These are phyloP conservation scores for Tetramorium simillimum DNA, from an alignment of 1,140 invertebrate species.

Conservation along the genomic window DNA sequence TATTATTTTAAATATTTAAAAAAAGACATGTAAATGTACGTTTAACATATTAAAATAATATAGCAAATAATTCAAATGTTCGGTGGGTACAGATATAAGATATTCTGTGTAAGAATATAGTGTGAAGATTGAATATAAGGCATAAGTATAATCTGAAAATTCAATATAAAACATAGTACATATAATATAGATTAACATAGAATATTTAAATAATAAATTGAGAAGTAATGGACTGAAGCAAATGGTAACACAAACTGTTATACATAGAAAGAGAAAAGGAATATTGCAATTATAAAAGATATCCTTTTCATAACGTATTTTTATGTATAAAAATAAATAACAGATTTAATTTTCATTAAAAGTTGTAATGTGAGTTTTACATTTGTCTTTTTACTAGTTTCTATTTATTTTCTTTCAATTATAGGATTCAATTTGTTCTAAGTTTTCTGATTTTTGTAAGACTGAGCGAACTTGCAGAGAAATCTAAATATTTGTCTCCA, in stretches of 20 bases:
- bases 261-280: background rate
- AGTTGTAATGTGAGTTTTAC: background rate
- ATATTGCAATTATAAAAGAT: background rate
- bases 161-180: background rate
- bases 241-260: background rate
- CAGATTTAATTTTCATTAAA: background rate
- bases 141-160: background rate
- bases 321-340: background rate
- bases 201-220: slow-evolving; percentile 6
- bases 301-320: background rate
- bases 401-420: background rate
- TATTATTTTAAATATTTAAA: background rate
- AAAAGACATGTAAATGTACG: background rate
- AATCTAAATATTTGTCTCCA: background rate
- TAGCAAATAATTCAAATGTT: background rate
- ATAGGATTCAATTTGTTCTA: background rate
- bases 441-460: background rate
- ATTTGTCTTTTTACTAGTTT: background rate
- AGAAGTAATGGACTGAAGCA: background rate
- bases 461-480: background rate
- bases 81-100: background rate
- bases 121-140: background rate
- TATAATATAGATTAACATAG: background rate
- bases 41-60: background rate
- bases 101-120: too few species aligned